Base-by-base conservation (phyloP, 2,797 vertebrate genomes). In the Huso huso region DNA sequence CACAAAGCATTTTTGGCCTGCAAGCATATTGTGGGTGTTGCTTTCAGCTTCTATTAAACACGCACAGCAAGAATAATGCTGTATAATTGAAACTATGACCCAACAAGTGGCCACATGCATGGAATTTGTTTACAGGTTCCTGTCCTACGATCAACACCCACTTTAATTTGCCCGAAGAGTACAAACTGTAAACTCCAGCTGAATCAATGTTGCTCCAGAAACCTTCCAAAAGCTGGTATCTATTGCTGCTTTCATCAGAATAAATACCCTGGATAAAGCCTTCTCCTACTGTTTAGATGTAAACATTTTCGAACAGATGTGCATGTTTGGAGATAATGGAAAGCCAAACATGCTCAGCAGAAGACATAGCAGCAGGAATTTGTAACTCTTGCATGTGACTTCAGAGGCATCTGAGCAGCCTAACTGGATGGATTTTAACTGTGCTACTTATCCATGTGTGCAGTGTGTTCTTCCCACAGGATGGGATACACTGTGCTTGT, bases 41-140 rank as follows among this genome's bases (percentile, higher is more conserved):
- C 65, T 66, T 51, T 69, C 65, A 66, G 69, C 67, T 66, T 67
- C 63, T 71, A 37, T 18, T 61, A 65, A 66, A 66, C 59, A 66
- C 71, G 68, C 63, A 63, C 68, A 62, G 66, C 61, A 49, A 57
- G 64, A 66, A 62, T 63, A 69, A 13, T 12, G 15, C 51, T 48
- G 6, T 70, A 69, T 76, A 77, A 72, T 71, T 69, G 71, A 71
- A 83, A 74, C 70, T 76, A 71, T 65, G 77, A 81, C 70, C 78
- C 79, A 78, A 70, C 77, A 82, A 85, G 81, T 71, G 49, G 12
- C 73, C 78, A 81, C 81, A 79, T 76, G 80, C 81, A 81, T 69
- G 73, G 78, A 82, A 82, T 77, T 76, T 75, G 77, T 86, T 89
- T 87, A 80, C 75, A 63, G 60, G 75, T 83, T 81, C 78, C 79